Base-by-base conservation (phyloP, 2,113 vertebrate genomes). In the Cheirogaleus medius region DNA sequence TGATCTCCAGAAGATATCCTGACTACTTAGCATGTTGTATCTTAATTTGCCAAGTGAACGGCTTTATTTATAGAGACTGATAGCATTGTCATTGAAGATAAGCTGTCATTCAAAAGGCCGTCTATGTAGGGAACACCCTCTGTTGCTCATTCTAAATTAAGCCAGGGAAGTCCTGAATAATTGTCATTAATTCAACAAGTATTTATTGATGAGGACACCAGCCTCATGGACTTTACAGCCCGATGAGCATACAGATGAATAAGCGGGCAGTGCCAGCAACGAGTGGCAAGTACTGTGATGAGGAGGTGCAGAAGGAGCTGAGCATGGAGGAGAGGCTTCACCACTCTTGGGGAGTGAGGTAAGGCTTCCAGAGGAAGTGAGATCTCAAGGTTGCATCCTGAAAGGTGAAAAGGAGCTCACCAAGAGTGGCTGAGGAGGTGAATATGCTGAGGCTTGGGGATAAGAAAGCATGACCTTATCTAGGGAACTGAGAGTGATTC, bases 81-180 rank as follows among this genome's bases (percentile, higher is more conserved):
- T 44, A 64, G 18, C 34, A 54, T 90, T 83, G 37, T 63, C 54
- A 76, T 13, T 68, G 54, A 82, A 87, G 39, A 56, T 91, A 42
- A 68, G 78, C 39, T 68, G 4, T 63, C 15, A 78, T 86, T 86
- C 14, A n/a, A 94, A 83, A 76, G 39, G 68, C 29, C 71, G 71
- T 47, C 39, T 60, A 29, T 29, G 25, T 13, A 66, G 34, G n/a
- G 47, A 97, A 60, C 32, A 54, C n/a, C 14, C 25, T 63, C n/a
- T 91, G 9, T 20, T 78, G 9, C 77, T 96, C 27, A 49, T 96
- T 88, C 34, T 93, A 66, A 82, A 86, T 66, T 39, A 95, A 97
- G 21, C 60, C 34, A 73, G 58, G 12, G 14, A 94, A 82, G 58
- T 90, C 21, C 1, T 80, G 78, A 83, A 64, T 64, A 69, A 49